Evolutionary conservation across 2,888 invertebrate species (phyloP).

Genomic region (Tetragnatha montana): DNA sequence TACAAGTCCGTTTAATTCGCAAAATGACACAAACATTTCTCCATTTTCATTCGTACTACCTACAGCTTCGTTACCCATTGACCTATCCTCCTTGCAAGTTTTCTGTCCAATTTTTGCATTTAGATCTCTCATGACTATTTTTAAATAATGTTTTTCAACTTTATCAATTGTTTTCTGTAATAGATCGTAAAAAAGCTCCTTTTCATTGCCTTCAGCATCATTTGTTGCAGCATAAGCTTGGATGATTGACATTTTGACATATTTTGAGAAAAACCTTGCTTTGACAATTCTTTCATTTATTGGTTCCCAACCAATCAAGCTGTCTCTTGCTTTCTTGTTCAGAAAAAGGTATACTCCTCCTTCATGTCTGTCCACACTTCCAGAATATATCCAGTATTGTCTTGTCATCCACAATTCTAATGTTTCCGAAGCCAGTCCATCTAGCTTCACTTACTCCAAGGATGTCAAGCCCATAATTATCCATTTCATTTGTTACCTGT

Average conservation of each 20-base stretch:
- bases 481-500: conserved; percentile 16
- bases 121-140: conserved; percentile 1
- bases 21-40: conserved; percentile 4
- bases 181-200: conserved; percentile 13
- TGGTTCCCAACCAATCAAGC: conserved; percentile 6
- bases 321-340: neutral
- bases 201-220: neutral
- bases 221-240: conserved; percentile 30
- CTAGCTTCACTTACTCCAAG: conserved; percentile 4
- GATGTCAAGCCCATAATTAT: conserved; percentile 8
- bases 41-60: conserved; percentile 1
- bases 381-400: conserved; percentile 16
- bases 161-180: neutral
- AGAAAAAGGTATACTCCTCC: neutral
- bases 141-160: conserved; percentile 1
- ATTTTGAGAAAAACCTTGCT: conserved; percentile 19
- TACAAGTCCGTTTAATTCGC: neutral
- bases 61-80: conserved; percentile 20
- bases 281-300: conserved; percentile 2
- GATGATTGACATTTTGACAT: conserved; percentile 11
- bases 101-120: conserved; percentile 21
- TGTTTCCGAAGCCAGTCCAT: conserved; percentile 3
- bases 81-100: neutral
- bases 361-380: neutral
- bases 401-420: neutral